Evolutionary conservation across 1,140 invertebrate genomes (phyloP).

Genomic region (Paramacrobiotus metropolitanus): DNA sequence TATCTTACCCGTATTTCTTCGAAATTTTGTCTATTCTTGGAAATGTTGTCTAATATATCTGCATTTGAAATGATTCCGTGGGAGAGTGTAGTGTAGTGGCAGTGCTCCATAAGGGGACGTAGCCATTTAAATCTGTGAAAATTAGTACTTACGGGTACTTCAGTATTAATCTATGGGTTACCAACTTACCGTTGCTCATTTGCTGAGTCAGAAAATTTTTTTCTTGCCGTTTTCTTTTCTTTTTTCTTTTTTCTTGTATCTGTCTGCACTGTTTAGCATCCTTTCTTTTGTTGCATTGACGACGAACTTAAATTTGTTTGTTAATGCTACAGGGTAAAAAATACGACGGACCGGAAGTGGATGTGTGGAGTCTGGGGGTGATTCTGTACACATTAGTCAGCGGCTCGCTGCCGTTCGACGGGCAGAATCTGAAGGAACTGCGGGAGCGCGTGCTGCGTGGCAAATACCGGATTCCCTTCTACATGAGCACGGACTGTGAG

Average conservation of each 20-base stretch:
- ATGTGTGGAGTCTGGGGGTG: conserved; percentile 98
- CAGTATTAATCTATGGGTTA: not conserved
- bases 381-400: conserved; percentile 93
- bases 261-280: no score
- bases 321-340: conserved; percentile 61
- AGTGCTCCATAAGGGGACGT: no score
- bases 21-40: no score
- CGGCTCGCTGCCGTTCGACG: conserved; percentile 96
- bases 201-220: not conserved
- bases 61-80: no score
- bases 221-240: not conserved
- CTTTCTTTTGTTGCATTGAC: no score
- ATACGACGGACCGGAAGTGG: conserved; percentile 97
- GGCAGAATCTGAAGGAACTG: conserved; percentile 86
- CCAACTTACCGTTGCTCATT: not conserved
- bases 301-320: not conserved
- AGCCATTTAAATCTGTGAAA: no score
- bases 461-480: conserved; percentile 99
- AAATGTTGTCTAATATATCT: no score
- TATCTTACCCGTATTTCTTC: no score
- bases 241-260: no score
- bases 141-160: not conserved
- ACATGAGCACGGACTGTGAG: conserved; percentile 99
- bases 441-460: conserved; percentile 87
- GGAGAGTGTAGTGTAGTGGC: no score